Evolutionary conservation across 1,140 invertebrate genomes (phyloP).

Genomic region (Bemisia tabaci): DNA sequence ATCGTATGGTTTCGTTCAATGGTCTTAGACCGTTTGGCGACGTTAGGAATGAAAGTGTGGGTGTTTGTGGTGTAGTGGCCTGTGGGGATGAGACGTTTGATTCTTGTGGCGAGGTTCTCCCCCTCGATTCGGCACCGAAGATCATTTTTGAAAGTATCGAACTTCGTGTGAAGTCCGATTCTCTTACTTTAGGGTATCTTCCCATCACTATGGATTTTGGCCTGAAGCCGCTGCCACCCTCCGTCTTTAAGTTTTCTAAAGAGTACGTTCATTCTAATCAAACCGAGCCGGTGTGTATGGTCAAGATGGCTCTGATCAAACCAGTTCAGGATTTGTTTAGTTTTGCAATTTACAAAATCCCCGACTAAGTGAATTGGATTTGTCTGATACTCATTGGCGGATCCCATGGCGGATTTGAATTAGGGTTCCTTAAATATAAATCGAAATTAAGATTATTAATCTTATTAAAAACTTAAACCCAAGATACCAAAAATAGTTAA

Average conservation of each 20-base stretch:
- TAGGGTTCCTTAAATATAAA: too few species aligned
- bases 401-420: too few species aligned
- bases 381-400: too few species aligned
- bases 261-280: background rate
- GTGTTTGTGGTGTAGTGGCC: background rate
- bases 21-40: background rate
- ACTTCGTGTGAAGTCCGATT: background rate
- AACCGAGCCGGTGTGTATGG: background rate
- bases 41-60: constrained; percentile 1
- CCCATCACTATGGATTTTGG: constrained; percentile 1
- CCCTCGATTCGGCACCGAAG: background rate
- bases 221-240: background rate
- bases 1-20: background rate
- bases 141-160: background rate
- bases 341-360: constrained; percentile 6
- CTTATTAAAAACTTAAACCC: too few species aligned
- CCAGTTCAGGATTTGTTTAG: background rate
- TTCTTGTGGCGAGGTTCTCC: background rate
- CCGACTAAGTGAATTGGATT: constrained; percentile 2
- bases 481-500: too few species aligned
- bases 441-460: too few species aligned
- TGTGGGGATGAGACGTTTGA: background rate
- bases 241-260: background rate
- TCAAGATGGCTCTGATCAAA: constrained; percentile 2
- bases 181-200: background rate